phyloP scores from a whole-genome alignment of 2,888 invertebrate genomes.

The Cactoblastis cactorum region DNA sequence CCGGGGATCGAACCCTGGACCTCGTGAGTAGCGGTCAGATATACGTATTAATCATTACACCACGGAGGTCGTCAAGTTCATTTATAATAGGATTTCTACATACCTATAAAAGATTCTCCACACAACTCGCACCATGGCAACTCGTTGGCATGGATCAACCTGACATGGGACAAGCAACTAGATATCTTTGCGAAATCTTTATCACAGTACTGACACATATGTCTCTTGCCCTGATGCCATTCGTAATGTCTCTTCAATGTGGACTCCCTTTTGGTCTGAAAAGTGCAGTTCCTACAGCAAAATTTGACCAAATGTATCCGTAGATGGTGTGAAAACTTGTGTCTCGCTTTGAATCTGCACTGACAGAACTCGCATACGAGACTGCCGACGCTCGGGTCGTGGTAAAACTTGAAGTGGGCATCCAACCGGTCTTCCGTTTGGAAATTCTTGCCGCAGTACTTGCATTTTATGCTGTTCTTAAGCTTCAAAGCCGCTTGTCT shows the following conservation, averaged over 20 bases:
- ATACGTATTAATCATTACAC: too few species aligned
- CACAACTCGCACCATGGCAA: conserved; percentile 5
- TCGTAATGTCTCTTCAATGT: neutral
- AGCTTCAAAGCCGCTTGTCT: neutral
- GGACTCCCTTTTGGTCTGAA: neutral
- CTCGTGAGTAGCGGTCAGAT: too few species aligned
- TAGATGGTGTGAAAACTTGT: neutral
- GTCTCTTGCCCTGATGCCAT: conserved; percentile 5
- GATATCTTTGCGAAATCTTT: conserved; percentile 5
- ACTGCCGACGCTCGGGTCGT: neutral
- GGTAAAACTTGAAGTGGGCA: neutral
- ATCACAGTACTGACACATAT: conserved; percentile 5
- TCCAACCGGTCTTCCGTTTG: neutral
- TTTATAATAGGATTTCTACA: too few species aligned
- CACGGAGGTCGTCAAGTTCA: too few species aligned
- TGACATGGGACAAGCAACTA: neutral
- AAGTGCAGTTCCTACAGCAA: neutral
- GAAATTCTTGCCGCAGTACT: conserved; percentile 2
- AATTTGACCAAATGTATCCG: neutral
- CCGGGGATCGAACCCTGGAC: too few species aligned
- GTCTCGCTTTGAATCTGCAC: neutral
- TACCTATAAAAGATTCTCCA: conserved; percentile 4
- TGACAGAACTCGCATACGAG: conserved; percentile 4
- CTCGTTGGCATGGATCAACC: neutral
- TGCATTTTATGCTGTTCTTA: neutral